phyloP scores from a whole-genome alignment of 2,113 vertebrate species.

The Oncorhynchus nerka region DNA sequence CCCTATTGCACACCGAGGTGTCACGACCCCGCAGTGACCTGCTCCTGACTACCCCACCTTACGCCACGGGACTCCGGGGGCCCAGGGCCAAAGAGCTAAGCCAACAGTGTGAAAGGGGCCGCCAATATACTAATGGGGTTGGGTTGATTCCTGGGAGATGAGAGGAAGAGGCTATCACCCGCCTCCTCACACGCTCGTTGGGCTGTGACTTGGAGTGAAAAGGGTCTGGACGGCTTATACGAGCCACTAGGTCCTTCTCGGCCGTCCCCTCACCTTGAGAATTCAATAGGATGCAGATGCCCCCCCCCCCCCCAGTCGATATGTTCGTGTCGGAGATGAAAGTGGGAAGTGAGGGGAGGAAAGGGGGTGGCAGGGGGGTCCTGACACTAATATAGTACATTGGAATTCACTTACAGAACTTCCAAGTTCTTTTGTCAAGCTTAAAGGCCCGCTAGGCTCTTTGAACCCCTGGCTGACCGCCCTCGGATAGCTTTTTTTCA shows the following conservation, averaged over 20 bases:
- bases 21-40: conserved; percentile 68
- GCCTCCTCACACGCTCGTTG: conserved; percentile 57
- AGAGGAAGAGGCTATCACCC: conserved; percentile 61
- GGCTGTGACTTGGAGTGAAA: conserved; percentile 55
- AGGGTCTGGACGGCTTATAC: conserved; percentile 61
- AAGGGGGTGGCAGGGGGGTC: conserved; percentile 52
- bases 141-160: conserved; percentile 61
- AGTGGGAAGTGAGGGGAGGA: conserved; percentile 73
- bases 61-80: background rate
- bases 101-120: conserved; percentile 49
- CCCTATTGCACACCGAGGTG: conserved; percentile 61
- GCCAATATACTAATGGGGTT: conserved; percentile 61
- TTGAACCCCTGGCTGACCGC: conserved; percentile 67
- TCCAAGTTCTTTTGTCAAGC: conserved; percentile 78
- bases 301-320: conserved; percentile 60
- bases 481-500: conserved; percentile 40
- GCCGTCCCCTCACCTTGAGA: conserved; percentile 69
- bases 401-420: conserved; percentile 79
- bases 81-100: background rate
- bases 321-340: conserved; percentile 81
- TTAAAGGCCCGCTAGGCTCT: conserved; percentile 74
- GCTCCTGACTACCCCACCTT: conserved; percentile 8
- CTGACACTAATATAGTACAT: conserved; percentile 79
- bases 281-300: conserved; percentile 65
- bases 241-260: conserved; percentile 48